Base-by-base conservation (phyloP, 2,113 vertebrate genomes). In the Nothobranchius furzeri region DNA sequence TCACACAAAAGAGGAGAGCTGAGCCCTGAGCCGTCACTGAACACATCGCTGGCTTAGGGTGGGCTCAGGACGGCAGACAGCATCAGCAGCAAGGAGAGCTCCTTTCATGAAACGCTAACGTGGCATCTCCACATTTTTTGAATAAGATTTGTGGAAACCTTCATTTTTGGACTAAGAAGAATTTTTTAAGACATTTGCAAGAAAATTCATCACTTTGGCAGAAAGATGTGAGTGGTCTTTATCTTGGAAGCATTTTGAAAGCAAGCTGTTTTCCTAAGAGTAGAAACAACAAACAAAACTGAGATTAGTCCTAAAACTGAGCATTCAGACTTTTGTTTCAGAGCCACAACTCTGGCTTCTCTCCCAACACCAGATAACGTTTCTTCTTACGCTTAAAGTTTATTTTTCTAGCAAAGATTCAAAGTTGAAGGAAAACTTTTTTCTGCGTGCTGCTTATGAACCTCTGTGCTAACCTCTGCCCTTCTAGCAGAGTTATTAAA, bases 401-500 rank as follows among this genome's bases (percentile, higher is more conserved):
- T 76, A 1, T 30, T 64, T 17, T 50, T 14, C 7, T 9, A 59
- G 17, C 42, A 35, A 1, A 52, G 56, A 68, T 55, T 64, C 13
- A 65, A 73, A 76, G 62, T 71, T 74, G 56, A 48, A 73, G 47
- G 80, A 62, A 36, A 76, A 54, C 46, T 70, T 81, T 56, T 30
- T 66, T 71, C 14, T 60, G n/a, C 4, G 37, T 64, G 55, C 68
- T 79, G 15, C n/a, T 63, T 60, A 68, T 51, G 10, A 48, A 60
- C 66, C 49, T 80, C 46, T 50, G 37, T 48, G 63, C 67, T 75
- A 69, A 87, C 72, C 69, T 78, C 12, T 66, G 69, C 37, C 58
- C 76, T 77, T 75, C 75, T 35, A 61, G 64, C 36, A 37, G 42
- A 78, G 63, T 76, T 64, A 64, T 76, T 76, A 58, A 35, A 65